Evolutionary conservation across 2,797 vertebrate genomes (phyloP).

Genomic region (Gallinago stenura): DNA sequence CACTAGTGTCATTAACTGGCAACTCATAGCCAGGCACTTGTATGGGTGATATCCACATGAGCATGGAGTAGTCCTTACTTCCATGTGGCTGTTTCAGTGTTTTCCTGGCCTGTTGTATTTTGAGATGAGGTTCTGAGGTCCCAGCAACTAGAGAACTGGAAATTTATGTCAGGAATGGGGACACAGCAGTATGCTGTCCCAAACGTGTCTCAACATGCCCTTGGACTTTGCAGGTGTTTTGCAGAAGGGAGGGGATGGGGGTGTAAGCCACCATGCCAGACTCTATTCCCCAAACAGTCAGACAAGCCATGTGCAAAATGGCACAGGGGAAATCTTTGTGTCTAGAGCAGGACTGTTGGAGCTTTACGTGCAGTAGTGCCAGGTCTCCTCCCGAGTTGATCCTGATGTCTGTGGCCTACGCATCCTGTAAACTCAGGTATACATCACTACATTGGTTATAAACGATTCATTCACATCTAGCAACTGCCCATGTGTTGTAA

Average conservation of each 20-base stretch:
- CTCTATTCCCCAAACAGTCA: background rate
- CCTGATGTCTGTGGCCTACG: fast-evolving
- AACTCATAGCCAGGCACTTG: background rate
- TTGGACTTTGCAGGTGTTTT: background rate
- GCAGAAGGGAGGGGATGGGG: background rate
- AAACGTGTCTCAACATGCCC: background rate
- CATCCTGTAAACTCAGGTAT: background rate
- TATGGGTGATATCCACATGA: background rate
- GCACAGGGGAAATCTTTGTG: background rate
- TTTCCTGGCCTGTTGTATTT: background rate
- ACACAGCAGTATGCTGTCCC: background rate
- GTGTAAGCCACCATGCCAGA: background rate
- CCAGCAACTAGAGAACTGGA: background rate
- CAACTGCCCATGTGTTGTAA: background rate
- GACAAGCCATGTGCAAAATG: background rate
- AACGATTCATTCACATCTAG: background rate
- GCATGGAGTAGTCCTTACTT: background rate
- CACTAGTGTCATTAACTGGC: background rate
- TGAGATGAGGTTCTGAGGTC: background rate
- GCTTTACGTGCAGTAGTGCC: background rate
- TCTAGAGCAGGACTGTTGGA: background rate
- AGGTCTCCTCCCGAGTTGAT: background rate
- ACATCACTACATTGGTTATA: background rate
- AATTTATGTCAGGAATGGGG: background rate
- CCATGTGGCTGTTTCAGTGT: background rate